These are phyloP conservation scores for Aphelenchoides avenae DNA, from an alignment of 1,140 invertebrate species.

Conservation along the genomic window DNA sequence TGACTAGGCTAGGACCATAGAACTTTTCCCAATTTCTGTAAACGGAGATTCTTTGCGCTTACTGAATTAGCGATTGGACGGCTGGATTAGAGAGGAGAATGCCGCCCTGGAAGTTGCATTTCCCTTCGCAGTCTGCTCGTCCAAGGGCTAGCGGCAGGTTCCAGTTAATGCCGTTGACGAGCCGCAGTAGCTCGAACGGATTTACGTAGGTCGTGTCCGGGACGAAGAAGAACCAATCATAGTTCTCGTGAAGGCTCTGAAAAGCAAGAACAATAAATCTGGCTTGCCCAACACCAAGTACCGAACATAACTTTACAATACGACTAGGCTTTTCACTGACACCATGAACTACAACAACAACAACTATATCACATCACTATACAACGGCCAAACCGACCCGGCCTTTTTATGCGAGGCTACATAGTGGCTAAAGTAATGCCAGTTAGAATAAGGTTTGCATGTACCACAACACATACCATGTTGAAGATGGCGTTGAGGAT, in stretches of 20 bases:
- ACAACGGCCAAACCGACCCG: too few species aligned
- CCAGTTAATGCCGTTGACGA: constrained; percentile 45
- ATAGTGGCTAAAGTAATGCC: too few species aligned
- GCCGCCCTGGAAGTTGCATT: constrained; percentile 47
- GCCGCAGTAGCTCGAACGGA: constrained; percentile 45
- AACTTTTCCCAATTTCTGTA: constrained; percentile 6
- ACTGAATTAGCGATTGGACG: constrained; percentile 49
- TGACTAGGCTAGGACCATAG: not conserved
- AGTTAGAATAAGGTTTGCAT: too few species aligned
- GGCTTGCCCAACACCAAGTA: too few species aligned
- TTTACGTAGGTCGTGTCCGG: constrained; percentile 56
- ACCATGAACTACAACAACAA: constrained; percentile 17
- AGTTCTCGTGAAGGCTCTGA: constrained; percentile 52
- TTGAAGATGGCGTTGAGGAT: constrained; percentile 51
- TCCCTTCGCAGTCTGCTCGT: constrained; percentile 14
- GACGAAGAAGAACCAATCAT: constrained; percentile 57
- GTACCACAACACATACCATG: constrained; percentile 32
- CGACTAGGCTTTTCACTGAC: too few species aligned
- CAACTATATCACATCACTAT: too few species aligned
- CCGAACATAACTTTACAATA: too few species aligned
- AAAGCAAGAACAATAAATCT: too few species aligned
- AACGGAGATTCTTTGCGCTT: constrained; percentile 18
- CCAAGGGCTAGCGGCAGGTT: constrained; percentile 44
- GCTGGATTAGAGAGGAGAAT: constrained; percentile 53
- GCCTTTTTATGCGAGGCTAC: too few species aligned